Base-by-base conservation (phyloP, 2,888 invertebrate genomes). In the Dicycla oo region DNA sequence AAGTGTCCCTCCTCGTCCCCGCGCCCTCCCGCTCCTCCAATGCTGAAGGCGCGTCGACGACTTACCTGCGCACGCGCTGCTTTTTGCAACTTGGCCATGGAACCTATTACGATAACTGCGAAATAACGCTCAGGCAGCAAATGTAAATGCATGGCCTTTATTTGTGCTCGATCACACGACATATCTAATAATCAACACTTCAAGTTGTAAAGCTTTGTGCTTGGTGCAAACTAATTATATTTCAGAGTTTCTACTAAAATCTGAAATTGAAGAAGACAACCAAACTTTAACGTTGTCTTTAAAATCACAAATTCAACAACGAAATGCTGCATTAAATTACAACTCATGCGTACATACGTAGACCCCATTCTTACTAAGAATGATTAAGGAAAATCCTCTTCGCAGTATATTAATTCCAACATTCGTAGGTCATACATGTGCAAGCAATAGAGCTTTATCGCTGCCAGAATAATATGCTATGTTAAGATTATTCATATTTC, bases 51-150 rank as follows among this genome's bases (percentile, higher is more conserved):
- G 91, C 91, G 89, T 89, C 88, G 90, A 88, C 89, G 88, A 87
- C 90, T 91, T 91, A 88, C 91, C 91, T 90, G 94, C 95, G 94
- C 95, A 94, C 94, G 94, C 94, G 94, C 88, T 92, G 92, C 89
- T 94, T 95, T 95, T 95, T 95, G 96, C 95, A 96, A 95, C 92
- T 94, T 94, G 96, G 94, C 96, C 95, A 94, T 96, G 96, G 94
- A 93, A 91, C 93, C 92, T 94, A 94, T 95, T 94, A 95, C 94
- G 94, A 93, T 94, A 94, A 93, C 94, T 93, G 91, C 92, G 92
- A 94, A 94, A 94, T 92, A 92, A 91, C 92, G 91, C 91, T 91
- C 89, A 90, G 91, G 89, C 91, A 91, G 89, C 89, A 91, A 94
- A 94, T 94, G 94, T 94, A 93, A 94, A 93, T 93, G 91, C 89